phyloP scores from a whole-genome alignment of 2,113 vertebrate species.

The Mormyrus lacerda region DNA sequence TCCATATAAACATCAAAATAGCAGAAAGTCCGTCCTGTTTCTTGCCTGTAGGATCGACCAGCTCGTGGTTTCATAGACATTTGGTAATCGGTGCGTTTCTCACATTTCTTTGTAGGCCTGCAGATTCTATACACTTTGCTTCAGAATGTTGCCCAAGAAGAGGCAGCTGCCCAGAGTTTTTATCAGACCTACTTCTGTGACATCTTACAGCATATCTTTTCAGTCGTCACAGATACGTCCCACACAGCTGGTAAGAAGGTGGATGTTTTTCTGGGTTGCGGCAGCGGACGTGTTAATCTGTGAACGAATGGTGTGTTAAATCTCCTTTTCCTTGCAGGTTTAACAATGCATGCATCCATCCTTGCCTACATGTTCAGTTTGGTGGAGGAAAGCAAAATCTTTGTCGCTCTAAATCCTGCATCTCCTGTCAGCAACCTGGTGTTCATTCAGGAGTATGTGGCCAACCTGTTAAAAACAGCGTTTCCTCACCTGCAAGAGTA shows the following conservation, averaged over 20 bases:
- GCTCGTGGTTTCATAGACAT: not conserved
- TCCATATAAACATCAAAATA: not conserved
- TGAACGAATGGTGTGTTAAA: not conserved
- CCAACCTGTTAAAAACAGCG: constrained; percentile 94
- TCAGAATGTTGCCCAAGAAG: constrained; percentile 96
- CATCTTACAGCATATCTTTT: constrained; percentile 96
- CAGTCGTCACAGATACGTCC: constrained; percentile 96
- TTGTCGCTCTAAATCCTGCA: constrained; percentile 73
- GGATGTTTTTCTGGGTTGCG: not conserved
- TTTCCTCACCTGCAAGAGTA: constrained; percentile 98
- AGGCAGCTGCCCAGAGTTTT: constrained; percentile 94
- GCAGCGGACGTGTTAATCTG: not conserved
- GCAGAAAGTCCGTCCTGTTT: not conserved
- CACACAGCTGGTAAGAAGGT: constrained; percentile 84
- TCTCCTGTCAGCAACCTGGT: constrained; percentile 83
- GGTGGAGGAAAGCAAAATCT: constrained; percentile 97
- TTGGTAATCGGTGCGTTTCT: not conserved
- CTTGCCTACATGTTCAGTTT: constrained; percentile 99
- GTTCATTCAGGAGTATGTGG: constrained; percentile 97
- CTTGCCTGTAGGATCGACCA: not conserved
- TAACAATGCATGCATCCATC: constrained; percentile 98
- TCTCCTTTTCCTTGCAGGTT: constrained; percentile 58
- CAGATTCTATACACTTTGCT: constrained; percentile 94
- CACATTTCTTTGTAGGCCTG: constrained; percentile 64
- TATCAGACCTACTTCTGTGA: constrained; percentile 98